Percentiles rank a stretch among this genome's conserved stretches.
Evolutionary conservation across 1,140 invertebrate species (phyloP).

Genomic region (Gryon sp.): DNA sequence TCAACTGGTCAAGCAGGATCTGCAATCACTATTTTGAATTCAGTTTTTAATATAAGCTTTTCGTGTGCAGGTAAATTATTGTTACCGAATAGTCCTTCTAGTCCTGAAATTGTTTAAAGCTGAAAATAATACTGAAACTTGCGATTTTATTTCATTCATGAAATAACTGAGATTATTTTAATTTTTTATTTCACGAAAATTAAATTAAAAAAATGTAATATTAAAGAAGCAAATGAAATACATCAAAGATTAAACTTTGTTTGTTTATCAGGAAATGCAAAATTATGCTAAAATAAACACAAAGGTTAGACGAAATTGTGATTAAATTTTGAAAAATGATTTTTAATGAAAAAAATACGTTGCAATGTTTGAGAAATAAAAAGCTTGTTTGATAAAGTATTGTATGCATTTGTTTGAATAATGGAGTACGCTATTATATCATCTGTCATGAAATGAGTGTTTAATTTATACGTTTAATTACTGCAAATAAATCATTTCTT

Average conservation of each 20-base stretch:
- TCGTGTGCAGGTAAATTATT: slow-evolving; percentile 75
- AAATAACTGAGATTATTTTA: too few species aligned
- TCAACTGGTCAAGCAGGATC: slow-evolving; percentile 71
- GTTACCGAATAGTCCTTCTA: too few species aligned
- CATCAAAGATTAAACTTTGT: too few species aligned
- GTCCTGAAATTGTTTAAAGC: too few species aligned
- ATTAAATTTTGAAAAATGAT: not conserved
- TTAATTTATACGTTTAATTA: slow-evolving; percentile 26
- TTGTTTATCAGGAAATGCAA: too few species aligned
- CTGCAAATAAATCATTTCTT: slow-evolving; percentile 19
- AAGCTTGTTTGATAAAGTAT: slow-evolving; percentile 20
- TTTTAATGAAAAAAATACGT: not conserved
- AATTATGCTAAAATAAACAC: too few species aligned
- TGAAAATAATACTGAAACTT: not conserved
- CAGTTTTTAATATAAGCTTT: slow-evolving; percentile 75
- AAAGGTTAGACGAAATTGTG: too few species aligned
- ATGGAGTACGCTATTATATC: not conserved
- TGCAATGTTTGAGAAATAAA: not conserved
- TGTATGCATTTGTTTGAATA: slow-evolving; percentile 9
- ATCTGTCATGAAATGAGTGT: slow-evolving; percentile 1
- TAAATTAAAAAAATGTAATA: too few species aligned
- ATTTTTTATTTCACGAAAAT: too few species aligned
- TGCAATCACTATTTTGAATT: slow-evolving; percentile 74
- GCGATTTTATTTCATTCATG: too few species aligned
- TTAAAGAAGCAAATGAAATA: too few species aligned